phyloP scores from a whole-genome alignment of 2,797 vertebrate genomes.

The Artibeus lituratus region DNA sequence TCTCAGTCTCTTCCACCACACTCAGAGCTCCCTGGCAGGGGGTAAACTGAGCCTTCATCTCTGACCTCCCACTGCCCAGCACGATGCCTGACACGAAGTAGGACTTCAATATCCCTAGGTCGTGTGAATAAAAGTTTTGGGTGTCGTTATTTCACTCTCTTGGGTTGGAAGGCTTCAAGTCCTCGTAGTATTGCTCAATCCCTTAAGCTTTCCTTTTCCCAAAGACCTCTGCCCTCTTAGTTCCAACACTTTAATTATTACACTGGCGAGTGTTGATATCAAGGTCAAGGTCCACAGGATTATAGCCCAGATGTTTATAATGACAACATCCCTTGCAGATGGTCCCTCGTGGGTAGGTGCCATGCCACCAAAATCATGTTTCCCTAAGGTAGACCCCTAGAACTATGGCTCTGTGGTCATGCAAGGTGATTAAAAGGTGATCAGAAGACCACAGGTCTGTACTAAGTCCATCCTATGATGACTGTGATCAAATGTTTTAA shows the following conservation, averaged over 20 bases:
- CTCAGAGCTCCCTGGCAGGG: not conserved
- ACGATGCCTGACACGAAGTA: not conserved
- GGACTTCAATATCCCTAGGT: not conserved
- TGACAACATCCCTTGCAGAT: not conserved
- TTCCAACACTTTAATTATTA: not conserved
- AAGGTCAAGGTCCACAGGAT: not conserved
- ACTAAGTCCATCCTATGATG: not conserved
- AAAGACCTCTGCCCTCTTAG: not conserved
- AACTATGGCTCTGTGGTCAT: not conserved
- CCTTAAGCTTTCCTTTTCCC: not conserved
- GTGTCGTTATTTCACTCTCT: not conserved
- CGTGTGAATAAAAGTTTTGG: not conserved
- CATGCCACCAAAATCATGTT: not conserved
- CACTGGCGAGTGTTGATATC: not conserved
- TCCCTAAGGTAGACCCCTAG: not conserved
- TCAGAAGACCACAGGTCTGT: not conserved
- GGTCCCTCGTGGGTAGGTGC: not conserved
- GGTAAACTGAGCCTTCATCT: not conserved
- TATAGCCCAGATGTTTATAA: not conserved
- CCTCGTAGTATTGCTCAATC: not conserved
- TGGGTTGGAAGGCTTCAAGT: not conserved
- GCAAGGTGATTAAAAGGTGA: not conserved
- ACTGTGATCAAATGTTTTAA: fast-evolving
- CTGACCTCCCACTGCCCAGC: not conserved
- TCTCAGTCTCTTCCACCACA: not conserved